Conservation (phyloP, 2,113 vertebrate genomes). For the Sinocyclocheilus anshuiensis region DNA sequence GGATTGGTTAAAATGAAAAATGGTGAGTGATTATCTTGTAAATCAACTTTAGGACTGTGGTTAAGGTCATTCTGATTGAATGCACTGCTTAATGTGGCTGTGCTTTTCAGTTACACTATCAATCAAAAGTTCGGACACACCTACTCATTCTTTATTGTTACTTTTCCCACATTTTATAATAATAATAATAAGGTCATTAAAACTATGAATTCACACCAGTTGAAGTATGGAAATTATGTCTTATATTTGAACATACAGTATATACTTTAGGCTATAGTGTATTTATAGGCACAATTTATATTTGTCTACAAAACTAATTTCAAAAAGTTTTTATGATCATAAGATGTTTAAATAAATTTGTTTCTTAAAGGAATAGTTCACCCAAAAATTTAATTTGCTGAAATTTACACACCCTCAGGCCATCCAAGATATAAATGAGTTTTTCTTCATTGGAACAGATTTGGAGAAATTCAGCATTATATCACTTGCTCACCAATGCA, state of each 20-base stretch:
- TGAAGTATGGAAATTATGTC: background rate
- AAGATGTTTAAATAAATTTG: too few species aligned
- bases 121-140: background rate
- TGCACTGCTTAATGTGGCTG: background rate
- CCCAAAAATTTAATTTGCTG: background rate
- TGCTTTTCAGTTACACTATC: background rate
- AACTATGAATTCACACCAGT: background rate
- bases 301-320: background rate
- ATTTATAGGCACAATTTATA: background rate
- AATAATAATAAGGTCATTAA: background rate
- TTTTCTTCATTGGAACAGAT: background rate
- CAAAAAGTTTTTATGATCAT: background rate
- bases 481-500: background rate
- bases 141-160: background rate
- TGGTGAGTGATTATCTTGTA: conserved; percentile 37
- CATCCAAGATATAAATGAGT: background rate
- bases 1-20: conserved; percentile 52
- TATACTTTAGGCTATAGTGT: background rate
- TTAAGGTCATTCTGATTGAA: conserved; percentile 43
- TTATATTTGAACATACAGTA: background rate
- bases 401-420: too few species aligned
- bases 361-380: background rate
- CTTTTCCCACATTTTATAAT: background rate
- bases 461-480: background rate
- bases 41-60: conserved; percentile 31